A percentile compares a stretch with the other conserved stretches of the same genome.
Evolutionary conservation across 1,140 invertebrate species (phyloP).

Genomic region (Drosophila oshimai): DNA sequence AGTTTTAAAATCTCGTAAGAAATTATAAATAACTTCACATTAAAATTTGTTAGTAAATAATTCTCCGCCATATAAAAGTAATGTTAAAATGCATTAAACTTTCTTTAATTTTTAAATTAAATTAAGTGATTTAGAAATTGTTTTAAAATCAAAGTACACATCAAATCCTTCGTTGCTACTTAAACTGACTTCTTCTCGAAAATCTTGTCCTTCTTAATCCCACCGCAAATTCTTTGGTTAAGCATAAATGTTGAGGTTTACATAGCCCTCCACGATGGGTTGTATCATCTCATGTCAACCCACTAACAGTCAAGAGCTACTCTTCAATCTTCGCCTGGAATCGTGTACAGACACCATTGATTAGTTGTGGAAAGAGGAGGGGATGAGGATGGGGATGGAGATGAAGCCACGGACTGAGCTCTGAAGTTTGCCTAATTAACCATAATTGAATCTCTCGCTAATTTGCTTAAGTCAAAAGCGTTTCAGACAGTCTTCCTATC

Average conservation of each 20-base stretch:
- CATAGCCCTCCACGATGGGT: background rate
- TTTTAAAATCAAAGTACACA: too few species aligned
- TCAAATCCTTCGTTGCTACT: background rate
- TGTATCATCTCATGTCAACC: background rate
- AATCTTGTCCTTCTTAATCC: background rate
- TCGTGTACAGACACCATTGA: background rate
- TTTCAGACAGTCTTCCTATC: conserved; percentile 4
- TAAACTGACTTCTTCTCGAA: background rate
- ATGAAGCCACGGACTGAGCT: background rate
- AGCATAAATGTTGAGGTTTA: conserved; percentile 2
- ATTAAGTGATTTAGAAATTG: too few species aligned
- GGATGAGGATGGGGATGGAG: too few species aligned
- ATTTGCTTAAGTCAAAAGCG: conserved; percentile 56
- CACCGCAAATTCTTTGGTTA: background rate
- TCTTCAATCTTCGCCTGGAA: background rate
- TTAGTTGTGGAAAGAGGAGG: background rate
- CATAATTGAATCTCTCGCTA: conserved; percentile 69
- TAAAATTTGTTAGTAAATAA: too few species aligned
- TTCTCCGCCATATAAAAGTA: too few species aligned
- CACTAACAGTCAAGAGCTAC: background rate
- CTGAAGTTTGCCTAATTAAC: conserved; percentile 58
- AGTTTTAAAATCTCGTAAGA: too few species aligned
- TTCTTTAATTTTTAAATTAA: too few species aligned
- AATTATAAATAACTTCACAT: too few species aligned
- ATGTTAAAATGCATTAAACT: too few species aligned